Percentiles rank a stretch among this genome's conserved stretches.
phyloP scores from a whole-genome alignment of 2,113 vertebrate species.

The human region GRCh38 chr4:150677001-150677500 shows the following conservation, averaged over 20 bases:
- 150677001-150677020: neutral
- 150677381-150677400: neutral
- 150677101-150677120: neutral
- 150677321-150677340: neutral
- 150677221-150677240: neutral
- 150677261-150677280: neutral
- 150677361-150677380: neutral
- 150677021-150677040: neutral
- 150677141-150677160: neutral
- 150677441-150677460: neutral
- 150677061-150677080: neutral
- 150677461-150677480: neutral
- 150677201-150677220: neutral
- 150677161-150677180: neutral
- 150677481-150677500: neutral
- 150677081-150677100: neutral
- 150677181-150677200: neutral
- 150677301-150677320: neutral
- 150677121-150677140: neutral
- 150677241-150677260: neutral
- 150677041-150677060: slow-evolving; percentile 5
- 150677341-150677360: neutral
- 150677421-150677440: neutral
- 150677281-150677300: neutral
- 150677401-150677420: neutral